Evolutionary conservation across 2,797 vertebrate genomes (phyloP).

Genomic region (Sylvilagus floridanus): DNA sequence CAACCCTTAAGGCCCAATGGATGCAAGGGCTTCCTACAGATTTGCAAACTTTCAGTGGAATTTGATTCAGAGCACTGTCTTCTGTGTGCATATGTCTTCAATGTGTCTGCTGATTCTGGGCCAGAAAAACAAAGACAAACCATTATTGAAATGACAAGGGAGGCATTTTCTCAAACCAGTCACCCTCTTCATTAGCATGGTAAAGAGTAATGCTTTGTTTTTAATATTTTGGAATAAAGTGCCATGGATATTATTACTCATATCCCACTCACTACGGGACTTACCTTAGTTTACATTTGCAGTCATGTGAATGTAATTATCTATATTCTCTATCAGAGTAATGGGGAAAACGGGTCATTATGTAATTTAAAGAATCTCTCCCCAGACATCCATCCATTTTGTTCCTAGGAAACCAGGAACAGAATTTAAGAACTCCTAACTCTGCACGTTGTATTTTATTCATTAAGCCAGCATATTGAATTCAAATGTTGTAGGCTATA

Average conservation of each 20-base stretch:
- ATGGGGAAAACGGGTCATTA: background rate
- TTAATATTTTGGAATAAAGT: background rate
- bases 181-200: background rate
- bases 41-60: background rate
- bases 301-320: slow-evolving; percentile 9
- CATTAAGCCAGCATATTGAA: slow-evolving; percentile 22
- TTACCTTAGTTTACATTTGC: background rate
- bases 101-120: background rate
- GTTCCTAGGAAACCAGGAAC: slow-evolving; percentile 22
- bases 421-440: slow-evolving; percentile 18
- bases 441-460: background rate
- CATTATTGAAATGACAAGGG: background rate
- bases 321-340: background rate
- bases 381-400: background rate
- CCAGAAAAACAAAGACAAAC: background rate
- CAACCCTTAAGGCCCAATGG: background rate
- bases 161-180: slow-evolving; percentile 34
- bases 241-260: slow-evolving; percentile 6
- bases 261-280: background rate
- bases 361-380: slow-evolving; percentile 48
- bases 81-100: background rate
- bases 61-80: background rate
- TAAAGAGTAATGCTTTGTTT: background rate
- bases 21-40: background rate
- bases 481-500: background rate